Evolutionary conservation across 2,888 invertebrate genomes (phyloP).

Genomic region (Tiliacea aurago): DNA sequence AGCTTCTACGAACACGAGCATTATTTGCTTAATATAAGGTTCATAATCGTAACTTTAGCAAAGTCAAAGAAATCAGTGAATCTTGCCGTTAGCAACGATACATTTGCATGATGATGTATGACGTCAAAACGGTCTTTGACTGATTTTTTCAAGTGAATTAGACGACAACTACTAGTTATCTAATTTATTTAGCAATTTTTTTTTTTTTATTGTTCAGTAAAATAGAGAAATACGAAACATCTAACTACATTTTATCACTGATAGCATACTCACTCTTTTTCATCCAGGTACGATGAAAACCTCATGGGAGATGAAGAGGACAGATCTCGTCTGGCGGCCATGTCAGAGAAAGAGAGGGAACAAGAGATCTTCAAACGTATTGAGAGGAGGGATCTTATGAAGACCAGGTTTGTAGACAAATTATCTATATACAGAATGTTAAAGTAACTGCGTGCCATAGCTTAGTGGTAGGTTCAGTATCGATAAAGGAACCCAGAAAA

Average conservation of each 20-base stretch:
- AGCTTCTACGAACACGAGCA: background rate
- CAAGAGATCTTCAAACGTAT: conserved; percentile 99
- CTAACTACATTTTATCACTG: background rate
- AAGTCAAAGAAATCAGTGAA: too few relatives aligned
- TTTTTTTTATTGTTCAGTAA: too few relatives aligned
- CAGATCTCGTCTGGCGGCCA: conserved; percentile 95
- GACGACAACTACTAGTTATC: too few relatives aligned
- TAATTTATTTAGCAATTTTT: background rate
- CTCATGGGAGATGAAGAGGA: conserved; percentile 99
- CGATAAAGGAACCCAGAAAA: too few relatives aligned
- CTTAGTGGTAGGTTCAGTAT: too few relatives aligned
- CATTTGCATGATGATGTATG: background rate
- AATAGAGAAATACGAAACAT: background rate
- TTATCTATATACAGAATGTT: too few relatives aligned
- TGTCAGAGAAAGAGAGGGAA: conserved; percentile 99
- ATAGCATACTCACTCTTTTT: background rate
- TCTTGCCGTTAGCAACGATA: too few relatives aligned
- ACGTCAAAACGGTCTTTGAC: too few relatives aligned
- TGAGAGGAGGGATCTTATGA: conserved; percentile 98
- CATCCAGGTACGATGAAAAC: conserved; percentile 95
- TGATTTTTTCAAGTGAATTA: too few relatives aligned
- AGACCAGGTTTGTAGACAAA: conserved; percentile 91
- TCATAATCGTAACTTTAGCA: background rate
- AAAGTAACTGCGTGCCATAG: too few relatives aligned
- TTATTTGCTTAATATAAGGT: background rate